Percentiles rank a stretch among this genome's conserved stretches.
These are phyloP conservation scores for Corynorhinus townsendii DNA, from an alignment of 2,113 vertebrate genomes.

Conservation along the genomic window DNA sequence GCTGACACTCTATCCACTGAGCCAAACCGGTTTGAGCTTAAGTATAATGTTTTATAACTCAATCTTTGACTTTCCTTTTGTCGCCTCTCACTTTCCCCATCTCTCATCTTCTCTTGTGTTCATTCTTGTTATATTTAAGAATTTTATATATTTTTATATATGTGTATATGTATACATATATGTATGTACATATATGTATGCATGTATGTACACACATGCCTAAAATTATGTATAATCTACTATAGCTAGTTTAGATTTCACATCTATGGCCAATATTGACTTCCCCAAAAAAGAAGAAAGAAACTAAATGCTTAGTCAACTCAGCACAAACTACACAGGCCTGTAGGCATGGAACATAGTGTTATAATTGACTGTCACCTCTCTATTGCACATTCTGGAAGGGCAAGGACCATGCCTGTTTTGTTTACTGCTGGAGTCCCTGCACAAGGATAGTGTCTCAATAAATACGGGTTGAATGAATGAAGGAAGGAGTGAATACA, in stretches of 20 bases:
- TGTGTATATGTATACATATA: accelerated
- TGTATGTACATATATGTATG: not conserved
- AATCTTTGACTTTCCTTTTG: not conserved
- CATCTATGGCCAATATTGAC: not conserved
- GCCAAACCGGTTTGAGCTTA: too few species aligned
- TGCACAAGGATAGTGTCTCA: not conserved
- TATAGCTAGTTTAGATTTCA: not conserved
- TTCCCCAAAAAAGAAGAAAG: not conserved
- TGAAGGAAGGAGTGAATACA: not conserved
- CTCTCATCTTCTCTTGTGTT: not conserved
- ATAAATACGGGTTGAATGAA: not conserved
- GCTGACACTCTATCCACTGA: too few species aligned
- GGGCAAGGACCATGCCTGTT: not conserved
- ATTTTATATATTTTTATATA: not conserved
- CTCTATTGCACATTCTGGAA: not conserved
- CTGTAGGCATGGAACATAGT: not conserved
- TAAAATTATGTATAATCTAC: not conserved
- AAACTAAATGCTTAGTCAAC: not conserved
- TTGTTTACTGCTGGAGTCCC: not conserved
- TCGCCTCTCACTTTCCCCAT: not conserved
- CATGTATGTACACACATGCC: not conserved
- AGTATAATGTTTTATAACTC: not conserved
- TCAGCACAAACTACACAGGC: not conserved
- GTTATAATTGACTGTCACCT: not conserved
- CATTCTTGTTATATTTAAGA: not conserved